Conservation (phyloP, 2,888 invertebrate species). For the Cyclophora albipunctata region DNA sequence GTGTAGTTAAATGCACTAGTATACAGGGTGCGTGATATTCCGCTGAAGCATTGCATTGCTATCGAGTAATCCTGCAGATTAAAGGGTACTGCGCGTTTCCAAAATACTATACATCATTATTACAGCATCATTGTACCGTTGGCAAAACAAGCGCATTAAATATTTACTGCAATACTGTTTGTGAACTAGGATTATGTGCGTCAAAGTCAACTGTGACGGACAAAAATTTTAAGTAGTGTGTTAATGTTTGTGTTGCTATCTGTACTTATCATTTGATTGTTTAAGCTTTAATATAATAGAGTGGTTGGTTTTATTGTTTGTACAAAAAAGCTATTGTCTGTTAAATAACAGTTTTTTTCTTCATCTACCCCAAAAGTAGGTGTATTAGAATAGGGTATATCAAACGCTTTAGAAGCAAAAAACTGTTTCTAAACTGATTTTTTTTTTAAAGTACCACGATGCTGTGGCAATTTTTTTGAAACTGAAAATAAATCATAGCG, state of each 20-base stretch:
- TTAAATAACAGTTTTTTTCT: too few relatives aligned
- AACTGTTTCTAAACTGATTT: too few relatives aligned
- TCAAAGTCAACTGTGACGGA: neutral
- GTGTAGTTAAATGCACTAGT: neutral
- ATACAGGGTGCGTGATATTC: conserved; percentile 9
- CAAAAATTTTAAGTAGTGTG: conserved; percentile 8
- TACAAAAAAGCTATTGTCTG: too few relatives aligned
- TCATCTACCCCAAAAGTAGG: too few relatives aligned
- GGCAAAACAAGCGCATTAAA: conserved; percentile 12
- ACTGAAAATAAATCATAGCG: too few relatives aligned
- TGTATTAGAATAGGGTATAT: too few relatives aligned
- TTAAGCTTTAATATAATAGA: too few relatives aligned
- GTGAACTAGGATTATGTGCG: neutral
- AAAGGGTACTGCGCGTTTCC: conserved; percentile 25
- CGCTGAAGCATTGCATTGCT: neutral
- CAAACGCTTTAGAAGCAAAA: too few relatives aligned
- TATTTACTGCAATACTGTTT: conserved; percentile 5
- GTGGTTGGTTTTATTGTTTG: too few relatives aligned
- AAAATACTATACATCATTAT: conserved; percentile 38
- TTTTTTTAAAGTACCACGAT: too few relatives aligned
- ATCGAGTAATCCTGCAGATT: conserved; percentile 31
- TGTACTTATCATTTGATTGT: neutral
- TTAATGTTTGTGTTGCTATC: neutral
- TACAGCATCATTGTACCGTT: conserved; percentile 23
- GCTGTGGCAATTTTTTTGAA: too few relatives aligned